These are phyloP conservation scores for Catajapyx aquilonaris DNA, from an alignment of 1,140 invertebrate genomes.

Conservation along the genomic window DNA sequence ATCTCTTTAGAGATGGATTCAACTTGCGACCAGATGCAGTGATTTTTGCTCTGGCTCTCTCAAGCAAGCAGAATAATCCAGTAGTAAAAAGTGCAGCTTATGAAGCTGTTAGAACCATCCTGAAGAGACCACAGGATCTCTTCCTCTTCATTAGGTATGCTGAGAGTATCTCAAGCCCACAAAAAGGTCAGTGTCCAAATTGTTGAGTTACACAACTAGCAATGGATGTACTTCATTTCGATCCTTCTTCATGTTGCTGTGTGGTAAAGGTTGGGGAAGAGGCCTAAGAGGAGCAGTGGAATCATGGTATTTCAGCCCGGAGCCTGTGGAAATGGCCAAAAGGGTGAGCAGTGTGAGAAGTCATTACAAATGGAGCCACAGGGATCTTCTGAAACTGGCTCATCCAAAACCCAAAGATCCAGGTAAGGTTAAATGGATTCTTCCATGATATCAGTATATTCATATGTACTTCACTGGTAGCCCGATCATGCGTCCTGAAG, in stretches of 20 bases:
- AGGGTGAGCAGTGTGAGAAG: constrained; percentile 35
- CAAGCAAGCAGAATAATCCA: constrained; percentile 21
- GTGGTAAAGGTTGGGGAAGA: constrained; percentile 39
- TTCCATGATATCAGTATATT: not conserved
- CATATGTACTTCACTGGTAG: constrained; percentile 12
- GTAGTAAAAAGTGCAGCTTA: constrained; percentile 27
- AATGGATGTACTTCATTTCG: not conserved
- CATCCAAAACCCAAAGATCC: constrained; percentile 29
- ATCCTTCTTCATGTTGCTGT: no score
- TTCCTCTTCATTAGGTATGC: constrained; percentile 35
- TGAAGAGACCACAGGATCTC: constrained; percentile 29
- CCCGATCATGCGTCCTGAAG: constrained; percentile 26
- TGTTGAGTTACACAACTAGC: constrained; percentile 7
- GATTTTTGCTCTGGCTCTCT: constrained; percentile 34
- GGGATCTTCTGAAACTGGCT: constrained; percentile 38
- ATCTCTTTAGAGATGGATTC: constrained; percentile 25
- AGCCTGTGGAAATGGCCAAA: constrained; percentile 32
- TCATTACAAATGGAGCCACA: constrained; percentile 41
- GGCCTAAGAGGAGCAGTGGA: constrained; percentile 33
- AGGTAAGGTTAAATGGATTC: constrained; percentile 18
- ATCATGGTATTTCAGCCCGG: constrained; percentile 34
- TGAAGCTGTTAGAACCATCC: constrained; percentile 25
- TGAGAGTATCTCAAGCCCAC: constrained; percentile 23
- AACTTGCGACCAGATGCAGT: constrained; percentile 29
- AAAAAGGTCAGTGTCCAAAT: constrained; percentile 9